Evolutionary conservation across 2,888 invertebrate species (phyloP), one percentile per base, ranked within the genome.

Genomic region (Pachydiplax longipennis): DNA sequence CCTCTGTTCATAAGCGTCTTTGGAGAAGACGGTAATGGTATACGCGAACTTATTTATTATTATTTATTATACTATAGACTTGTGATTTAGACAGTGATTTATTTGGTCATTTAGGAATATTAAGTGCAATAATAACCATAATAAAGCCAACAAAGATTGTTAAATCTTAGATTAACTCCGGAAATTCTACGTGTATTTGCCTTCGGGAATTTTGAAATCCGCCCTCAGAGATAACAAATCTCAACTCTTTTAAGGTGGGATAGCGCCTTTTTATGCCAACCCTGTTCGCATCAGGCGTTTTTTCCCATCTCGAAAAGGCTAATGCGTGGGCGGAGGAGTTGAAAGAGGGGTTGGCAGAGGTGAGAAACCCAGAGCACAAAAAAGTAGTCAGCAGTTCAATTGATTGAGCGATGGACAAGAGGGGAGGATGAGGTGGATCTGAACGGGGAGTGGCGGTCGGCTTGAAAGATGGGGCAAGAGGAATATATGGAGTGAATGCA

Each of bases 401-500:
- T 87, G 87, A 87, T 87, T 87, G 87, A 87, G 87, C 61, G 87
- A 37, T 87, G 87, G 87, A 87, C 87, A 87, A 35, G 61, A 10
- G 22, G 13, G 40, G 87, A 53, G 61, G 44, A 6, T 35, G 37
- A 73, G 61, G 44, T 37, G 35, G 53, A 35, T 44, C 12, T 25
- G 48, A 31, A 31, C 35, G 12, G 58, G 25, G 13, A 2, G 35
- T 15, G 58, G 81, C n/a, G 37, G 35, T 37, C 2, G 37, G 81
- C 22, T 4, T 40, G 81, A 40, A 80, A 31, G 80, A 80, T 18
- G 80, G 31, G 35, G 0, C 13, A 53, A 53, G 82, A 35, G 83
- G 83, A 53, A 58, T 35, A 48, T 58, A 35, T 25, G 58, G 83
- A 58, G 83, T 58, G 83, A 58, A 53, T 58, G 83, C 31, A 44